phyloP scores from a whole-genome alignment of 2,113 vertebrate genomes.

The Caretta caretta region DNA sequence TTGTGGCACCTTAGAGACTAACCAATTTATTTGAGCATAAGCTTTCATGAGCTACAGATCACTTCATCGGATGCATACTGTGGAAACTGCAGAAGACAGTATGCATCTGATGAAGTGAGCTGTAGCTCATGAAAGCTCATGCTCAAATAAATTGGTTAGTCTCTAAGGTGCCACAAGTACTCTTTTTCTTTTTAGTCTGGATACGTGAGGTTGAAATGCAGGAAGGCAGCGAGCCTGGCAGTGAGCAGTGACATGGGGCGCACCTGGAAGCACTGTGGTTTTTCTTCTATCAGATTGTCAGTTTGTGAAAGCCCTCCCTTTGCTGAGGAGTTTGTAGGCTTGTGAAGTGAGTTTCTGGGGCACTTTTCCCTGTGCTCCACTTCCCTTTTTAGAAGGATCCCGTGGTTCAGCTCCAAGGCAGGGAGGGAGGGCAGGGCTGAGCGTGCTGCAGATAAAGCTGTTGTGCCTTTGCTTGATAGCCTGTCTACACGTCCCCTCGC shows the following conservation, averaged over 20 bases:
- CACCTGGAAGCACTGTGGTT: accelerated
- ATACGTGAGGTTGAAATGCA: background rate
- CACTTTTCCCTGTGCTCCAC: background rate
- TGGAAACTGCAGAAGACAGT: too few species aligned
- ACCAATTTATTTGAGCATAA: too few species aligned
- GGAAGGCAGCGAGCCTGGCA: accelerated
- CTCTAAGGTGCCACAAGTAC: too few species aligned
- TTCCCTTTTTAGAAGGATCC: background rate
- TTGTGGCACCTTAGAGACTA: too few species aligned
- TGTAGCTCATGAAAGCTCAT: too few species aligned
- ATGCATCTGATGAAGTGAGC: too few species aligned
- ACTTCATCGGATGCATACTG: too few species aligned
- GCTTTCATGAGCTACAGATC: too few species aligned
- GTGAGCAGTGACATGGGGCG: background rate
- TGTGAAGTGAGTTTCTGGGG: background rate
- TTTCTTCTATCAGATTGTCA: background rate
- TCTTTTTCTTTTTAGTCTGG: too few species aligned
- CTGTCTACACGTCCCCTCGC: accelerated
- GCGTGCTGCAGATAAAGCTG: background rate
- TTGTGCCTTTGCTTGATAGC: background rate
- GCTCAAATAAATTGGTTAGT: too few species aligned
- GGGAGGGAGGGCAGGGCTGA: background rate
- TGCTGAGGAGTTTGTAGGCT: background rate
- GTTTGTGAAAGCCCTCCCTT: background rate
- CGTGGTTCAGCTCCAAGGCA: accelerated